Base-by-base conservation (phyloP, 2,888 invertebrate species). In the Phengaris alcon region DNA sequence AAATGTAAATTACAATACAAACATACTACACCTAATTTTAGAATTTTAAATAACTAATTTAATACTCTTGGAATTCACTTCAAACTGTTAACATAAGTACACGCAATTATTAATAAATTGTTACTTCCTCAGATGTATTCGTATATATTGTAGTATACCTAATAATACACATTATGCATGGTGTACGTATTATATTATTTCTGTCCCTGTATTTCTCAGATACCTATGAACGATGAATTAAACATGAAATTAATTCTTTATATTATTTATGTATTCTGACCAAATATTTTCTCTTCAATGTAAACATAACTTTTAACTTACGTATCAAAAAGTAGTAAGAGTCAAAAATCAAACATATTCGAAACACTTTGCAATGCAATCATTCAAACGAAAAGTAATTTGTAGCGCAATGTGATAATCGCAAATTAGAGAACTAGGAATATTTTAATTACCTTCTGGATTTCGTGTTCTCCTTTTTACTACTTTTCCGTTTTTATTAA, bases 401-500 rank as follows among this genome's bases (percentile, higher is more conserved):
- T 22, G 75, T 35, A 48, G 35, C 46, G 72, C 15, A 69, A 74
- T 73, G 9, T n/a, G 68, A 22, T 51, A 52, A 57, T 15, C 54
- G n/a, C 9, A 12, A 22, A 52, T 15, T 79, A 73, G 74, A 68
- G 69, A 59, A 69, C 72, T 68, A 44, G 77, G 78, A 80, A 81
- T 59, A 73, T 78, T 77, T 79, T 80, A 79, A 81, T 83, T 85
- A 90, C 94, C 94, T 90, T 93, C 93, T 78, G 94, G 94, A 85
- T 94, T 93, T 83, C 92, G 86, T 77, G 88, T 78, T 73, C 94
- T 90, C 83, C 88, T 91, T 86, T 93, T 94, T 76, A 91, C 88
- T 85, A 93, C 85, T 91, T 93, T 93, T 59, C 91, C 91, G 82
- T 89, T 90, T 90, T 93, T 94, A 83, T 85, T 90, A 80, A 90